Base-by-base conservation (phyloP, 2,797 vertebrate genomes). In the Malacoraja senta region DNA sequence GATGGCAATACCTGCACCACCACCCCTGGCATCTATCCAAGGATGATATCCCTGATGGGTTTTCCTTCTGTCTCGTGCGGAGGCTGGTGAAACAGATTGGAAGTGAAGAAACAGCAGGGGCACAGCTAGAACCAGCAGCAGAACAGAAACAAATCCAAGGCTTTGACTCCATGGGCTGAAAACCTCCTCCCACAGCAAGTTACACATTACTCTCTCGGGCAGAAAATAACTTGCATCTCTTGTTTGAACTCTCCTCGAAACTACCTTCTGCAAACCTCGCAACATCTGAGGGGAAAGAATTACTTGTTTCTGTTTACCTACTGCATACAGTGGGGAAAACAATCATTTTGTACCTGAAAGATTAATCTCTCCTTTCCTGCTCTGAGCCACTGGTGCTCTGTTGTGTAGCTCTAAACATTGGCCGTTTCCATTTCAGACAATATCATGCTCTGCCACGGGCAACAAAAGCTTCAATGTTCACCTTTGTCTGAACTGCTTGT, bases 401-500 rank as follows among this genome's bases (percentile, higher is more conserved):
- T n/a, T 88, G 61, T 10, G 19, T 1, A 63, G 61, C 29, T 65
- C 83, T 13, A n/a, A 61, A n/a, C 61, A n/a, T 7, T 32, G 29
- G 63, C 61, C 84, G 10, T 65, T 88, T 88, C 63, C 61, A 88
- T 19, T 88, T 88, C 84, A 88, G n/a, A 68, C 63, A 88, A 35
- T 7, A 17, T 88, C 84, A 88, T 68, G 61, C 68, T 68, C n/a
- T 35, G 63, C 17, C n/a, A 19, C 35, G 8, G 84, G 61, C 84
- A 21, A 88, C 84, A 88, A 35, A 7, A 68, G 63, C 63, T 35
- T 88, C 84, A 35, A 68, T 68, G 8, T 35, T 35, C 61, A 68
- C 17, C 63, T 2, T 32, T 68, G 63, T 26, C 63, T 68, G 61
- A 88, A 65, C n/a, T 88, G 84, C 84, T 88, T 21, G n/a, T 88